Percentiles rank a stretch among this genome's conserved stretches.
These are phyloP conservation scores for Dioctria linearis DNA, from an alignment of 2,888 invertebrate species.

Conservation along the genomic window DNA sequence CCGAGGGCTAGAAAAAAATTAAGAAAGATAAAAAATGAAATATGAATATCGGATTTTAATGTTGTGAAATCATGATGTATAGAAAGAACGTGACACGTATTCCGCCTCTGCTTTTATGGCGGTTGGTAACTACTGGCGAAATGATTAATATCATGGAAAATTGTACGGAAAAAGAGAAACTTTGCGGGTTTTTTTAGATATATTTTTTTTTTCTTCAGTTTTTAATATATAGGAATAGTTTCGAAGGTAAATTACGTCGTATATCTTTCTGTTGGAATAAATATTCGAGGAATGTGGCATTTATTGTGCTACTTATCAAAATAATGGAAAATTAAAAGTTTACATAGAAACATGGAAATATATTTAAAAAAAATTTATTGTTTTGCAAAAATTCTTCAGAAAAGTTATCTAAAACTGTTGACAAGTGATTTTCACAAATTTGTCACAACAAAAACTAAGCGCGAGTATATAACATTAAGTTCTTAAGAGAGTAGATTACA, in stretches of 20 bases:
- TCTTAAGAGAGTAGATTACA: no score
- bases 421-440: no score
- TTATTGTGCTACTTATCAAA: no score
- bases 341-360: no score
- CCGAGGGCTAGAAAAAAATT: background rate
- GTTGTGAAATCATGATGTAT: background rate
- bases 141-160: background rate
- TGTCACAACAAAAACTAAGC: no score
- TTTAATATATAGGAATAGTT: background rate
- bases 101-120: background rate
- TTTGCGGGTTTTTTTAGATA: no score
- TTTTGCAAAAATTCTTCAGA: no score
- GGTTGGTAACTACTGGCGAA: background rate
- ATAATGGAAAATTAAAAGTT: no score
- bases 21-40: background rate
- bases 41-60: conserved; percentile 19
- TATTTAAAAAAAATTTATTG: no score
- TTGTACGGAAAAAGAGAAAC: background rate
- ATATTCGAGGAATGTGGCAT: no score
- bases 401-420: no score
- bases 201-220: background rate
- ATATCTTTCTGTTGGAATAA: background rate
- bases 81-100: background rate
- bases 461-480: no score
- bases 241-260: background rate